Evolutionary conservation across 2,888 invertebrate species (phyloP), one percentile per base, ranked within the genome.

Genomic region (Stenotaenia linearis): DNA sequence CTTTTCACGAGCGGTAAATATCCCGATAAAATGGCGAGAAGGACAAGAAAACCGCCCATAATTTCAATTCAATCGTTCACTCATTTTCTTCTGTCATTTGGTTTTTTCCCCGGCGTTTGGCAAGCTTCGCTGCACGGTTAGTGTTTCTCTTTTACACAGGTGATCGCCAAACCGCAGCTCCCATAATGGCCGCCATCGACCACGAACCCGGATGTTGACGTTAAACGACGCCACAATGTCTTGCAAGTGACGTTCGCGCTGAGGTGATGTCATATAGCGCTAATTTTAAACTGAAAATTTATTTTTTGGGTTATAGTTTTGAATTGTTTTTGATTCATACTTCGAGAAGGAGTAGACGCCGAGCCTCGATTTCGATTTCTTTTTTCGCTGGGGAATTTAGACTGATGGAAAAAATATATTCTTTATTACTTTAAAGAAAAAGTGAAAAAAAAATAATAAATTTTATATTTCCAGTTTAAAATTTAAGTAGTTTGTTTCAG

Each of bases 141-240:
- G 69, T 69, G 69, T 69, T 69, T 69, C 69, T 69, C 28, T 69
- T 50, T 69, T 69, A 69, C 69, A 25, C 28, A 25, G 69, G 69
- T 69, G 69, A 69, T 69, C 69, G 69, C 69, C 69, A 69, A 69
- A 69, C 69, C 69, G 69, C 69, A 69, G 69, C 69, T 69, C 25
- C 69, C 69, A 69, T 69, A 69, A 69, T 69, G 69, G 69, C 69
- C 69, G 69, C 69, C 69, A 69, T 69, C 69, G 25, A 69, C 28
- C 28, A 28, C n/a, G 28, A 28, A 69, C 69, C 69, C 69, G 69
- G 69, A 69, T 69, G 69, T 25, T 69, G 69, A 69, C 69, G 69
- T 69, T 10, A 3, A 69, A 69, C 69, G 69, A 28, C 69, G 69
- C 69, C 69, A 69, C 28, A n/a, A n/a, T 25, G 28, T 69, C 69